Evolutionary conservation across 2,797 vertebrate species (phyloP), one percentile per base, ranked within the genome.

Genomic region (Neosalanx taihuensis): DNA sequence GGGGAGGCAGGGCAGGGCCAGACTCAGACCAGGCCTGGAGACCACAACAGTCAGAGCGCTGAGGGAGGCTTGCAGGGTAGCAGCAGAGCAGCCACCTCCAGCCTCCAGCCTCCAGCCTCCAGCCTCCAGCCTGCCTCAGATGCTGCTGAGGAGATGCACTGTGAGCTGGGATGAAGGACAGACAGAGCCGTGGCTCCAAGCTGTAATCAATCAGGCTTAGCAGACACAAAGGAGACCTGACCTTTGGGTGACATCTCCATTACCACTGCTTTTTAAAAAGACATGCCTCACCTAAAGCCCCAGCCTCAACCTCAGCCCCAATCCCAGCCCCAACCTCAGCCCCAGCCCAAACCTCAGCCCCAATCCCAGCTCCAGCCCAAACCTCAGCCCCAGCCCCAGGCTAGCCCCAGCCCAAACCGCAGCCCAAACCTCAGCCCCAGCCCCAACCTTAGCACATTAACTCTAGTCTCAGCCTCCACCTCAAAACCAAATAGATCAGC

Each of bases 191-290:
- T 78, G 64, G 74, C 76, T 83, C 84, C 56, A 63, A 81, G 73
- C 74, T 78, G 80, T 67, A 80, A 82, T 90, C 79, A 85, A 88
- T 87, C 81, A 80, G 69, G 57, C 53, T 76, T 74, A 68, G 46
- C 76, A n/a, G 53, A 79, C 72, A 87, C 81, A 89, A 84, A 83
- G 67, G 51, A 65, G 61, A 71, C 49, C 37, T 35, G 66, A 73
- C 67, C 74, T 61, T 73, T 37, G 31, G 65, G 71, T 83, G 79
- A 79, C 72, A 78, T 81, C 85, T 85, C 79, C 84, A 71, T 84
- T 80, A 85, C 75, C 26, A 35, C 26, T 51, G 74, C 56, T 77
- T 81, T 85, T 46, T 72, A 79, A 31, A 31, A 72, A 82, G 81
- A 63, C 64, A 37, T 37, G 35, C 35, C 35, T 37, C 35, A 7